Evolutionary conservation across 2,888 invertebrate genomes (phyloP).

Genomic region (Girardia tigrina): DNA sequence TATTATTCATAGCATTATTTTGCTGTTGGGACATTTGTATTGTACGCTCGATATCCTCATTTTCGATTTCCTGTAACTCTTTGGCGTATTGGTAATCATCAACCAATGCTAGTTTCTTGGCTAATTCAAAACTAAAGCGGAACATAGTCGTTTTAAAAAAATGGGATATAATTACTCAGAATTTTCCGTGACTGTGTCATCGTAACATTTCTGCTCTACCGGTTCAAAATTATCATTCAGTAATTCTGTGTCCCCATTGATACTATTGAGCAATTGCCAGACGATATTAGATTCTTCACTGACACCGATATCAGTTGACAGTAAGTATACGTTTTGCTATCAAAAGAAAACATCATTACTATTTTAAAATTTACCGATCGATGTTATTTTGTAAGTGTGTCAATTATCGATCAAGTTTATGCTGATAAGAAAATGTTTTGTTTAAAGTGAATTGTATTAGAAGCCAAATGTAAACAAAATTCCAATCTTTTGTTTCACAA

Average conservation of each 20-base stretch:
- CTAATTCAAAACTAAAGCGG: not conserved
- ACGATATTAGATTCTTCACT: slow-evolving; percentile 53
- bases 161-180: not conserved
- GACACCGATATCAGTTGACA: slow-evolving; percentile 56
- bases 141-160: not conserved
- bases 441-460: no score
- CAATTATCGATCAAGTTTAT: no score
- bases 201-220: not conserved
- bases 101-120: not conserved
- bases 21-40: not conserved
- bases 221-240: slow-evolving; percentile 52
- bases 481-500: no score
- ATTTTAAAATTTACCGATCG: no score
- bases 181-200: not conserved
- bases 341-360: no score
- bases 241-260: slow-evolving; percentile 55
- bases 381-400: no score
- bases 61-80: not conserved
- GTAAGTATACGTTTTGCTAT: slow-evolving; percentile 53
- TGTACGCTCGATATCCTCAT: not conserved
- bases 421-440: no score
- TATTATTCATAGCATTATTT: no score
- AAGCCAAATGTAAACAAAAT: no score
- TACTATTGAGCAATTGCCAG: slow-evolving; percentile 55
- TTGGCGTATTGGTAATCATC: not conserved